Conservation (phyloP, 2,113 vertebrate species). For the Eidolon helvum region DNA sequence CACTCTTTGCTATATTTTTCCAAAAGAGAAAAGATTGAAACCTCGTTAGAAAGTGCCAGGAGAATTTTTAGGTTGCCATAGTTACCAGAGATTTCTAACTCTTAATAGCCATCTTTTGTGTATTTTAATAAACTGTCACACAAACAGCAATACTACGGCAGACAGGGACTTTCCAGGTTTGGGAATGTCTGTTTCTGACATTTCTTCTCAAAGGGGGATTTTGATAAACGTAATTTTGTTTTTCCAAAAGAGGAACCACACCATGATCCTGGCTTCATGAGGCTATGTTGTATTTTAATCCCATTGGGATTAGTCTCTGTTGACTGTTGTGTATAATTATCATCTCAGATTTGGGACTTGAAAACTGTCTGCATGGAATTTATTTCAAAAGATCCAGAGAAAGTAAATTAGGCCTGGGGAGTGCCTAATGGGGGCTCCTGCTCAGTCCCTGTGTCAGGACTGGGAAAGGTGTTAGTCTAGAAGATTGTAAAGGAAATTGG, state of each 20-base stretch:
- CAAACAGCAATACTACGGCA: background rate
- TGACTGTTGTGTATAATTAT: background rate
- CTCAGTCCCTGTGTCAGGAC: background rate
- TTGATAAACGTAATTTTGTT: background rate
- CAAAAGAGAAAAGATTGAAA: background rate
- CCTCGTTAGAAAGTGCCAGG: background rate
- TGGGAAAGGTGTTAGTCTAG: background rate
- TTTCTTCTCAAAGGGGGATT: background rate
- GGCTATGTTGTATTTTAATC: background rate
- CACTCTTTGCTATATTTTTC: background rate
- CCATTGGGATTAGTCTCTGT: background rate
- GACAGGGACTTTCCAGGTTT: constrained; percentile 21
- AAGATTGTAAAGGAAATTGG: background rate
- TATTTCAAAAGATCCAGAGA: background rate
- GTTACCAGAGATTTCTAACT: background rate
- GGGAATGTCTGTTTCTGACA: background rate
- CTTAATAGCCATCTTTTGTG: background rate
- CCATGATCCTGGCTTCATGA: accelerated
- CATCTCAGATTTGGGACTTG: background rate
- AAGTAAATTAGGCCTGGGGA: background rate
- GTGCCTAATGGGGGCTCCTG: no score
- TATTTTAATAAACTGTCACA: background rate
- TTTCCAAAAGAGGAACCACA: background rate
- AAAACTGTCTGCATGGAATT: background rate
- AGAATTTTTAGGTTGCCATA: background rate